Conservation (phyloP, 2,113 vertebrate genomes). For the Oreochromis aureus region DNA sequence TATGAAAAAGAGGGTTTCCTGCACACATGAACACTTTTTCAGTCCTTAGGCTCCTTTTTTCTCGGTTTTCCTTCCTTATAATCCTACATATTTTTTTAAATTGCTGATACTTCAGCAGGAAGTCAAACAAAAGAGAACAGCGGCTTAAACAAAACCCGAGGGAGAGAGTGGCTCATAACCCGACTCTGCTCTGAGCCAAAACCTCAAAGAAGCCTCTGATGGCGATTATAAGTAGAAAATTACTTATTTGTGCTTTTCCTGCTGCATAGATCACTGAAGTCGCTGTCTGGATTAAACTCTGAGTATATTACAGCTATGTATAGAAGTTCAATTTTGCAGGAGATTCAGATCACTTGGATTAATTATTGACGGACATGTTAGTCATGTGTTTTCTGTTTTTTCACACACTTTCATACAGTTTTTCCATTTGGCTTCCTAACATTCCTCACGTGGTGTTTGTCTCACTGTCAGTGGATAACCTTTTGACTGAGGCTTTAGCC, state of each 20-base stretch:
- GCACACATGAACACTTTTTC: neutral
- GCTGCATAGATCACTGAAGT: neutral
- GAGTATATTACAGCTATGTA: neutral
- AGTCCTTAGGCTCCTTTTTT: neutral
- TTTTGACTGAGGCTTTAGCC: neutral
- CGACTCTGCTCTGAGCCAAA: neutral
- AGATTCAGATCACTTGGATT: neutral
- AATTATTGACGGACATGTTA: neutral
- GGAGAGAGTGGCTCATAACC: neutral
- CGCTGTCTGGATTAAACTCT: neutral
- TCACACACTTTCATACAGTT: neutral
- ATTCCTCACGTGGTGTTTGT: slow-evolving; percentile 33
- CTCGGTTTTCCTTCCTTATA: neutral
- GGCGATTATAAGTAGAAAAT: neutral
- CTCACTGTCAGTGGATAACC: slow-evolving; percentile 12
- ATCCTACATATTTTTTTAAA: neutral
- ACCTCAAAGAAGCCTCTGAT: neutral
- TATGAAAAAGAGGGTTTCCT: neutral
- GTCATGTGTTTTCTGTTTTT: neutral
- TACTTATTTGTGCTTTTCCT: neutral
- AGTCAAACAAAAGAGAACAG: neutral
- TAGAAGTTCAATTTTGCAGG: neutral
- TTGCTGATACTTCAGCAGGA: neutral
- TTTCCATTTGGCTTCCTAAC: neutral
- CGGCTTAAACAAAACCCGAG: neutral